Base-by-base conservation (phyloP, 2,797 vertebrate species). In the Micromesistius poutassou region DNA sequence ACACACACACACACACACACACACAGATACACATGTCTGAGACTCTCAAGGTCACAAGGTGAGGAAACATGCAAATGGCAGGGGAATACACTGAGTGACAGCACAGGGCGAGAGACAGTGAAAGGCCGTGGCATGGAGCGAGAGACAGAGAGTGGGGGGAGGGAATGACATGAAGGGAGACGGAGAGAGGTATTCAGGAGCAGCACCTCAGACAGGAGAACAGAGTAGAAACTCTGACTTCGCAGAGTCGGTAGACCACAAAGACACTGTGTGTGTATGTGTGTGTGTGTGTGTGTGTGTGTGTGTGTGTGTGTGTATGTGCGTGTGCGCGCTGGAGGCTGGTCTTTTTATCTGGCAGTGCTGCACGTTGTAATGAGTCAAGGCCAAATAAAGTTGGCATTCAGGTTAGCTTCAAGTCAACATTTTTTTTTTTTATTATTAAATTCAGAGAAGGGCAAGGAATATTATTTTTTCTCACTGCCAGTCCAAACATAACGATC, bases 201-300 rank as follows among this genome's bases (percentile, higher is more conserved):
- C 4, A 40, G 80, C 76, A 84, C 85, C 83, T 87, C 19, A 22
- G 50, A 55, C 50, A 55, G 87, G 87, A 86, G 85, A 81, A 81
- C 80, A 72, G 31, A 76, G 35, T 25, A 19, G 66, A 79, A 78
- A 76, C 78, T 78, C 28, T 80, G 82, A 83, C 78, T 79, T 50
- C 5, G 46, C 46, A 19, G 46, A 50, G 46, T 50, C 46, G 22
- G 46, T 50, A 50, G 46, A 22, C 46, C 46, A 50, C 46, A 14
- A 5, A 19, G 16, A 42, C 40, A 50, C 46, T 36, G 36, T 36
- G 7, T 36, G 7, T 36, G 7, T 8, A 7, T 36, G 35, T 36
- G 5, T 36, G 35, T 36, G 35, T 36, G 36, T 8, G 36, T 10
- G 36, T 10, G 36, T 38, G 36, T 38, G 36, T 38, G 2, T 38